Percentiles rank a stretch among this genome's conserved stretches.
These are phyloP conservation scores for Thereva unica DNA, from an alignment of 2,888 invertebrate genomes.

Conservation along the genomic window DNA sequence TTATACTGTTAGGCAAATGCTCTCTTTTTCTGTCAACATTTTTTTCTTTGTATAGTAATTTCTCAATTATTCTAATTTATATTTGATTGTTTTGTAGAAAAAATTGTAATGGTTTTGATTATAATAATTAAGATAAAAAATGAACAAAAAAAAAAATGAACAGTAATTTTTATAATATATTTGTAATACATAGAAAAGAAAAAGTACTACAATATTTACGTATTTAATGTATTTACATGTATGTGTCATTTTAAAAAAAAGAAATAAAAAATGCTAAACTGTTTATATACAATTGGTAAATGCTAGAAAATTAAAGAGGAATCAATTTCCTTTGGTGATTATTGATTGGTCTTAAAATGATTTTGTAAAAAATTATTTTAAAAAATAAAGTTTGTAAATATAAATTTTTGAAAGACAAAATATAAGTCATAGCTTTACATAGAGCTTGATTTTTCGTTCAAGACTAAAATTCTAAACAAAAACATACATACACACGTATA, in stretches of 20 bases:
- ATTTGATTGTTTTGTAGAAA: slow-evolving; percentile 1
- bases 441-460: too few relatives aligned
- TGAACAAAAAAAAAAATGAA: slow-evolving; percentile 6
- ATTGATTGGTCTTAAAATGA: slow-evolving; percentile 4
- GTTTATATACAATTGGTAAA: neutral
- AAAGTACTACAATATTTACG: slow-evolving; percentile 6
- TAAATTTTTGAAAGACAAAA: too few relatives aligned
- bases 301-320: slow-evolving; percentile 8
- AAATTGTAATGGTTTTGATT: slow-evolving; percentile 3
- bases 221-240: slow-evolving; percentile 29
- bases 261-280: slow-evolving; percentile 20
- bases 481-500: too few relatives aligned
- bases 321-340: slow-evolving; percentile 17
- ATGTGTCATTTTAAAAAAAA: slow-evolving; percentile 30
- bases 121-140: slow-evolving; percentile 13
- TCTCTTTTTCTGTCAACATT: slow-evolving; percentile 16
- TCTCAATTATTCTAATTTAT: neutral
- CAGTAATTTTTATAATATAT: slow-evolving; percentile 13
- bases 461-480: too few relatives aligned
- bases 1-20: slow-evolving; percentile 9
- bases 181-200: slow-evolving; percentile 14
- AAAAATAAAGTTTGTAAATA: slow-evolving; percentile 2
- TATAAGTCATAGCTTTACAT: too few relatives aligned
- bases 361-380: neutral
- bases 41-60: slow-evolving; percentile 7